phyloP scores from a whole-genome alignment of 2,888 invertebrate genomes.

The Maniola hyperantus region DNA sequence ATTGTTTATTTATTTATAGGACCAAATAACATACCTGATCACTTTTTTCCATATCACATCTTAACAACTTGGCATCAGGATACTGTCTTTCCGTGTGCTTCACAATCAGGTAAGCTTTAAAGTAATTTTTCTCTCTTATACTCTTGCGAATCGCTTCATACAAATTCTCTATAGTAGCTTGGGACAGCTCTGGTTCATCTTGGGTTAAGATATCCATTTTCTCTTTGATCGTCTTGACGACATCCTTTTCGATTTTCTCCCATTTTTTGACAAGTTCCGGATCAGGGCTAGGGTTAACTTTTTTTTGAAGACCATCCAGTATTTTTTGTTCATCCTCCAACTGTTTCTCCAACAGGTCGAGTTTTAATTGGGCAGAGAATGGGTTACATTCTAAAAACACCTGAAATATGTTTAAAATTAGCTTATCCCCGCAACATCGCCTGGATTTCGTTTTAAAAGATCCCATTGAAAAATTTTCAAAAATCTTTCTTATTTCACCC shows the following conservation, averaged over 20 bases:
- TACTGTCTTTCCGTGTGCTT: slow-evolving; percentile 75
- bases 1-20: too few relatives aligned
- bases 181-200: slow-evolving; percentile 73
- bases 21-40: slow-evolving; percentile 63
- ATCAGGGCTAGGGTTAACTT: slow-evolving; percentile 71
- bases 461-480: too few relatives aligned
- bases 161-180: slow-evolving; percentile 69
- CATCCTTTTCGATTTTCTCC: slow-evolving; percentile 78
- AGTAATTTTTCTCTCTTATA: slow-evolving; percentile 74
- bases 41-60: slow-evolving; percentile 75
- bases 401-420: slow-evolving; percentile 51
- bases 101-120: slow-evolving; percentile 77
- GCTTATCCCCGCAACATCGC: too few relatives aligned
- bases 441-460: too few relatives aligned
- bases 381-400: slow-evolving; percentile 93
- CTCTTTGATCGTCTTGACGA: slow-evolving; percentile 74
- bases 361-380: slow-evolving; percentile 88
- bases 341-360: slow-evolving; percentile 82
- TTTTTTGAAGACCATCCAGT: slow-evolving; percentile 83
- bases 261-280: slow-evolving; percentile 75
- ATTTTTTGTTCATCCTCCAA: slow-evolving; percentile 84
- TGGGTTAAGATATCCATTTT: slow-evolving; percentile 73
- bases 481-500: too few relatives aligned
- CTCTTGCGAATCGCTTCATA: slow-evolving; percentile 71
- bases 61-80: slow-evolving; percentile 72